These are phyloP conservation scores for Alentia gelatinosa DNA, from an alignment of 2,888 invertebrate species.

Conservation along the genomic window DNA sequence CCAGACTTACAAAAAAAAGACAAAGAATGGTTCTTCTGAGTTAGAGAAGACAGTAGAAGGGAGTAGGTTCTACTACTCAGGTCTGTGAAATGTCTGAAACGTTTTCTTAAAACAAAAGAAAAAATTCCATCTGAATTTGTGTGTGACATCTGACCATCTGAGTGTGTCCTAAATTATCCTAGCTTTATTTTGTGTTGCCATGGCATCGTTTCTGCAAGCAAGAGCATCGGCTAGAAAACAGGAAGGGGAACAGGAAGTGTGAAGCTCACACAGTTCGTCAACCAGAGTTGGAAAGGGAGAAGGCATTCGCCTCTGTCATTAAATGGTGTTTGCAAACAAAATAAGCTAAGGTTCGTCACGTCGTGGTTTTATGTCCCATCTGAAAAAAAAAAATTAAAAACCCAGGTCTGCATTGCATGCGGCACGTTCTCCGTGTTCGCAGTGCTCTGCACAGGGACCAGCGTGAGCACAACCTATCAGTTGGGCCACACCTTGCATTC, in stretches of 20 bases:
- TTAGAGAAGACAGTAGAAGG: not conserved
- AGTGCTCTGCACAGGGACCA: not conserved
- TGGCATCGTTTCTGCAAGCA: slow-evolving; percentile 43
- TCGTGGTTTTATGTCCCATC: not conserved
- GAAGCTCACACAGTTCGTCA: slow-evolving; percentile 21
- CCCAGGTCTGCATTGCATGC: not conserved
- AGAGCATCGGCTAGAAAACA: slow-evolving; percentile 14
- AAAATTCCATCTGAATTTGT: slow-evolving; percentile 35
- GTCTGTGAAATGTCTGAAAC: not conserved
- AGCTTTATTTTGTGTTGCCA: slow-evolving; percentile 55
- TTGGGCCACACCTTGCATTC: slow-evolving; percentile 28
- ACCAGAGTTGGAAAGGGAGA: not conserved
- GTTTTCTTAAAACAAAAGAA: not conserved
- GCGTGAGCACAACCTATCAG: not conserved
- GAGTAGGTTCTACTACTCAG: not conserved
- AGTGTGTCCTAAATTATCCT: slow-evolving; percentile 44
- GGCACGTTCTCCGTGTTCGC: not conserved
- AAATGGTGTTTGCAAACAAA: slow-evolving; percentile 36
- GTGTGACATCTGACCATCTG: slow-evolving; percentile 45
- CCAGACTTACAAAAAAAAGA: slow-evolving; percentile 39
- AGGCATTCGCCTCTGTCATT: not conserved
- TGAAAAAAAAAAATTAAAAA: too few species aligned
- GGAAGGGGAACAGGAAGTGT: not conserved
- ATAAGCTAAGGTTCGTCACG: slow-evolving; percentile 41
- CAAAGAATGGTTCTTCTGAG: not conserved